These are phyloP conservation scores for Papilio gigon DNA, from an alignment of 2,888 invertebrate species.

Conservation along the genomic window DNA sequence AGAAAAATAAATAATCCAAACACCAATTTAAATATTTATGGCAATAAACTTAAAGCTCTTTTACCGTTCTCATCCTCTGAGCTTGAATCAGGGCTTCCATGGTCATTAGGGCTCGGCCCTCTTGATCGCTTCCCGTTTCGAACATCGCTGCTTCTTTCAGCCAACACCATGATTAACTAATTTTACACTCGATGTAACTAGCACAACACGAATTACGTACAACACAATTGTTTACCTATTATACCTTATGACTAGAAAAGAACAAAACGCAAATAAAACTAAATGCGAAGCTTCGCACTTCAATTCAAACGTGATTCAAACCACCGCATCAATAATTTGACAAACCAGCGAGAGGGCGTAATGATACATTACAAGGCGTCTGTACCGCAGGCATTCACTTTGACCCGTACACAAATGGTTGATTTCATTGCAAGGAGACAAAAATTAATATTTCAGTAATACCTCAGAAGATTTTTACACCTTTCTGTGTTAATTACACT, in stretches of 20 bases:
- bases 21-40: constrained; percentile 11
- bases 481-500: neutral
- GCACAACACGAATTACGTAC: constrained; percentile 51
- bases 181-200: constrained; percentile 57
- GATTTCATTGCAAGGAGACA: constrained; percentile 23
- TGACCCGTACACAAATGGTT: constrained; percentile 36
- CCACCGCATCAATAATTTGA: constrained; percentile 83
- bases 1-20: constrained; percentile 16
- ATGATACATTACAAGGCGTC: constrained; percentile 65
- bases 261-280: constrained; percentile 55
- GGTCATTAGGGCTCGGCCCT: constrained; percentile 95
- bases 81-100: constrained; percentile 89
- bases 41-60: constrained; percentile 20
- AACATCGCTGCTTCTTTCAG: constrained; percentile 92
- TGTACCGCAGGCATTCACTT: constrained; percentile 71
- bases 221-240: constrained; percentile 47
- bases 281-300: constrained; percentile 70
- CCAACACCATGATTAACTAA: constrained; percentile 89
- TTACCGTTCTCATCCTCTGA: constrained; percentile 93
- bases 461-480: neutral
- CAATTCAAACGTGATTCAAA: constrained; percentile 83
- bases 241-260: constrained; percentile 44
- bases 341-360: constrained; percentile 65
- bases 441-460: constrained; percentile 24
- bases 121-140: constrained; percentile 94